Conservation (phyloP, 2,797 vertebrate genomes). For the Acanthornis magna region DNA sequence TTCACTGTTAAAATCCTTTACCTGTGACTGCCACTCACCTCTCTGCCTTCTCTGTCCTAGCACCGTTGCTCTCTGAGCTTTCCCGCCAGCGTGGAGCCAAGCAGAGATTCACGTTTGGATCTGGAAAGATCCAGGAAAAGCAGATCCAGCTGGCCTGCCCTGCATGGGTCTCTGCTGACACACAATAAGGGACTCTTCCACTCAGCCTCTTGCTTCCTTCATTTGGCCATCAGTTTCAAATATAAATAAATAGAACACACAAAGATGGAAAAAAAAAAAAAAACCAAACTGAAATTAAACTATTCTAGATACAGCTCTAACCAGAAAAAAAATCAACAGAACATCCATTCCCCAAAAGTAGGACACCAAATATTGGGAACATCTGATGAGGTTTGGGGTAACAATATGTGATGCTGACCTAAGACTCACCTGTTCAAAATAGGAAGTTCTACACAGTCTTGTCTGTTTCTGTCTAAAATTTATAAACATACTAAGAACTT, state of each 20-base stretch:
- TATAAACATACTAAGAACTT: background rate
- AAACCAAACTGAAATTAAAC: background rate
- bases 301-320: background rate
- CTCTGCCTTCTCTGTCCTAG: background rate
- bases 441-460: background rate
- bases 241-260: background rate
- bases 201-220: background rate
- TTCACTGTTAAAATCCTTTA: background rate
- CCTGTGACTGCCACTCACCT: background rate
- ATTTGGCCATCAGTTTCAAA: background rate
- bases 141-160: background rate
- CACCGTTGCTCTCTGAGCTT: background rate
- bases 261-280: background rate
- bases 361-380: rapidly evolving
- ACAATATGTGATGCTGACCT: background rate
- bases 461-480: background rate
- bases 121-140: background rate
- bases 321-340: background rate
- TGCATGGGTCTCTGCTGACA: background rate
- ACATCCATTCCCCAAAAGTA: background rate
- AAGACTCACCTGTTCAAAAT: background rate
- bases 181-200: background rate
- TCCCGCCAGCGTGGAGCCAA: rapidly evolving
- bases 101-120: rapidly evolving
- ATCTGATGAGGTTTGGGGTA: background rate